phyloP scores from a whole-genome alignment of 2,797 vertebrate genomes.

The Chaetophractus vellerosus region DNA sequence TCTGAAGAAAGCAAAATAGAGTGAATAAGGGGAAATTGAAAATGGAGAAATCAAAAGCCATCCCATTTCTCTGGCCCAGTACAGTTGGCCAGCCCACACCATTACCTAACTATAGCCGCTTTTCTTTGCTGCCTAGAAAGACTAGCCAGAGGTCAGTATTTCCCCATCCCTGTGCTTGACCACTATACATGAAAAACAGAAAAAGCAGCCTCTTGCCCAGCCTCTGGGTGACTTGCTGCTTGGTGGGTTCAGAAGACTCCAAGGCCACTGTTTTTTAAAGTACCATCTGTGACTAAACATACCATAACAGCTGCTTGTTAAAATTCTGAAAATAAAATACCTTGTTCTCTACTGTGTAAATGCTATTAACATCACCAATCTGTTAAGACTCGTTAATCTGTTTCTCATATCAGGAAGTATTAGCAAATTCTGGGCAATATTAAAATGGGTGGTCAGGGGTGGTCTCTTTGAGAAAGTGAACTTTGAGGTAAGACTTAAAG shows the following conservation, averaged over 20 bases:
- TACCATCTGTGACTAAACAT: conserved; percentile 73
- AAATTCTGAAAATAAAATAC: background rate
- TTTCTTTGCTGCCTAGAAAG: background rate
- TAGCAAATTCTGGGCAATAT: background rate
- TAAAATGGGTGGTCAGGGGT: background rate
- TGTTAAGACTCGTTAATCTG: conserved; percentile 38
- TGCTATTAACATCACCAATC: background rate
- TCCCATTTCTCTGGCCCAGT: background rate
- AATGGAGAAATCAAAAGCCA: background rate
- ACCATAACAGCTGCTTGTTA: background rate
- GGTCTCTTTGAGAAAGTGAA: background rate
- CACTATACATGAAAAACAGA: too few relatives aligned
- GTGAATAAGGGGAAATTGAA: background rate
- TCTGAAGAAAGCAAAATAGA: background rate
- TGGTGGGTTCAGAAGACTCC: background rate
- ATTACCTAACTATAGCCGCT: background rate
- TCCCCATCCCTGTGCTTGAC: background rate
- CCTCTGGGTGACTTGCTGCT: background rate
- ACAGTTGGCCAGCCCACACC: background rate
- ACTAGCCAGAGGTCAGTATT: background rate
- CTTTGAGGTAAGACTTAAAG: background rate
- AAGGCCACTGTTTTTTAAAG: conserved; percentile 18
- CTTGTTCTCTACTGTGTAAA: conserved; percentile 1
- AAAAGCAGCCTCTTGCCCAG: background rate
- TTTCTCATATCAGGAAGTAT: background rate